Evolutionary conservation across 2,797 vertebrate genomes (phyloP), one percentile per base, ranked within the genome.

Genomic region (Malacoraja senta): DNA sequence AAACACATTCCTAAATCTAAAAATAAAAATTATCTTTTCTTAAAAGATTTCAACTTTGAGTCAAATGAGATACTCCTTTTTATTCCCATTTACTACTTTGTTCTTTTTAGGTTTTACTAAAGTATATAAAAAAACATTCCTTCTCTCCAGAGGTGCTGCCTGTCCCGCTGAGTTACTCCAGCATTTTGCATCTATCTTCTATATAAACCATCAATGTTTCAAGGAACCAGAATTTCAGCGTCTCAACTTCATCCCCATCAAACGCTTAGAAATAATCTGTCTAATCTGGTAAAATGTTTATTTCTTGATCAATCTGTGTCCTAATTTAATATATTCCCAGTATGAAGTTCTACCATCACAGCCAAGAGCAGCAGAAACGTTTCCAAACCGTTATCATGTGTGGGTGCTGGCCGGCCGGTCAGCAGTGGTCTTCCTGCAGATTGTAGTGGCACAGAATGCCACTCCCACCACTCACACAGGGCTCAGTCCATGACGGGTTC

Each of bases 251-350:
- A 76, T 92, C 38, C n/a, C 63, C 9, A 88, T n/a, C n/a, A 35
- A 88, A 88, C 68, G 35, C 9, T 65, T 63, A 88, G 63, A 88
- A 53, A 35, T 65, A 68, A 88, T 88, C 84, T 88, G 61, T 88
- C 63, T 32, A 88, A n/a, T 76, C 38, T 58, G 72, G 90, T 53
- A 72, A 92, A 29, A 76, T 76, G 7, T 53, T 74, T 72, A 91
- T 91, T 74, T 91, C 76, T 44, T 92, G 38, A 38, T 92, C 90
- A 71, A 92, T 65, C 84, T 88, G 84, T 19, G 84, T 88, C 84
- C 63, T 88, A 88, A 88, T 88, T 88, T 88, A 88, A 88, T 88
- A 88, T 76, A 92, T 92, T 76, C 68, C 90, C 90, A 44, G 90
- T 92, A 15, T 74, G 6, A 44, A 74, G 35, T 92, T 29, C 90